Base-by-base conservation (phyloP, 2,888 invertebrate genomes). In the Apamea sordens region DNA sequence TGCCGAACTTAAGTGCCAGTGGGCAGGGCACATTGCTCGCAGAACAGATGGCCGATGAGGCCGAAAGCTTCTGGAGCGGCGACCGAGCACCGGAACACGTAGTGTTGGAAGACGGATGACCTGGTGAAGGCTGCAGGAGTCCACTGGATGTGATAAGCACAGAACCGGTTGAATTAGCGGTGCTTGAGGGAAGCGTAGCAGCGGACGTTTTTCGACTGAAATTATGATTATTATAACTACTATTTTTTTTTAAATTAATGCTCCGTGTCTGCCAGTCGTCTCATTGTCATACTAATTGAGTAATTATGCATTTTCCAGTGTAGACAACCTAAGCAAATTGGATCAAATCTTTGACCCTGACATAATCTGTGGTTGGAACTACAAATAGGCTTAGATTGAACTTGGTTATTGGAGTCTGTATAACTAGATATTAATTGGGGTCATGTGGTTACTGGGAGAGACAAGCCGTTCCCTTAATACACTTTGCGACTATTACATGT, bases 361-460 rank as follows among this genome's bases (percentile, higher is more conserved):
- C 18, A 79, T 79, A 73, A 79, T 83, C 65, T 64, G 70, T 76
- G 73, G 79, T 65, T 41, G 53, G 28, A 32, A 59, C 32, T 44
- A 56, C 56, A 64, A 68, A 76, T 64, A 44, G 41, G 32, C 65
- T 15, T 28, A 53, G 41, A 75, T 75, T 71, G 15, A 36, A 61
- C 77, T 73, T 50, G 63, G 50, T 76, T 82, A 82, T 70, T 53
- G 24, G 44, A 61, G 15, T 72, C 50, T 59, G 41, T 13, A 21
- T 69, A 21, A 50, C n/a, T 59, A 64, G 76, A 72, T 44, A 80
- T 80, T 73, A 36, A 41, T 69, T 69, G 18, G 28, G 53, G 28
- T 56, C 50, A 24, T 70, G 50, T 61, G 69, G 69, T 41, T 71
- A 59, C 32, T 61, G 18, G 13, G 36, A 61, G 21, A 15, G 24